Evolutionary conservation across 1,140 invertebrate genomes (phyloP).

Genomic region (Drosophila mauritiana): DNA sequence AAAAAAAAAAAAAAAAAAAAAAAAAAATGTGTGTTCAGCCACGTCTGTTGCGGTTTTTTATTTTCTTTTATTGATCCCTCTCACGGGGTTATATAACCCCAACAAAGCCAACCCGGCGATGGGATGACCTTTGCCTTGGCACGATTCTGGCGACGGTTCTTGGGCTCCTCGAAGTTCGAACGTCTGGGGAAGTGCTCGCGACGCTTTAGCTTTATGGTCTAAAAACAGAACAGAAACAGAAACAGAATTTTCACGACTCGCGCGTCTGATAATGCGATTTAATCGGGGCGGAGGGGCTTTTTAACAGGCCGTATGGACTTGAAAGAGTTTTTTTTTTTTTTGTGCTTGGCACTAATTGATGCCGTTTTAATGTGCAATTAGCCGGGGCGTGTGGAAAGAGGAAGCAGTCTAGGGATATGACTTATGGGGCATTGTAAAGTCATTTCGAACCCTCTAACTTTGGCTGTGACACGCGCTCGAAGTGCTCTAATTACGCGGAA

Average conservation of each 20-base stretch:
- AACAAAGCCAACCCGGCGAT: background rate
- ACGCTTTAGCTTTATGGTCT: slow-evolving; percentile 34
- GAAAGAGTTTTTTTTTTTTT: slow-evolving; percentile 33
- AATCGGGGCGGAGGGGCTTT: slow-evolving; percentile 14
- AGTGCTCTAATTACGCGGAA: background rate
- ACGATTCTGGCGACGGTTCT: slow-evolving; percentile 40
- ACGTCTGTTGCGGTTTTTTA: slow-evolving; percentile 30
- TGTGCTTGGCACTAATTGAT: slow-evolving; percentile 52
- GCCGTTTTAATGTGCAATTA: slow-evolving; percentile 64
- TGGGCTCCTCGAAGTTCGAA: background rate
- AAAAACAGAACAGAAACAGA: slow-evolving; percentile 1
- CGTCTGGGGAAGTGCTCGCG: slow-evolving; percentile 42
- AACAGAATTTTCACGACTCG: slow-evolving; percentile 24
- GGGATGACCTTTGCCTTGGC: slow-evolving; percentile 54
- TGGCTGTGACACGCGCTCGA: background rate
- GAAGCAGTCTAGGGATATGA: slow-evolving; percentile 1
- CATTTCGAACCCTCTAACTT: slow-evolving; percentile 13
- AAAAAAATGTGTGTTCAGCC: too few relatives aligned
- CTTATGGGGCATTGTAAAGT: slow-evolving; percentile 11
- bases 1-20: too few relatives aligned
- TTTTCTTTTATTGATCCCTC: slow-evolving; percentile 32
- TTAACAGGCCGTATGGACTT: slow-evolving; percentile 48
- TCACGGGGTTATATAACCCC: slow-evolving; percentile 28
- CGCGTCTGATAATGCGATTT: slow-evolving; percentile 58
- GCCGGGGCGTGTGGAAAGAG: slow-evolving; percentile 5